A percentile compares a stretch with the other conserved stretches of the same genome.
Conservation (phyloP, 2,888 invertebrate genomes). For the Eupeodes luniger region DNA sequence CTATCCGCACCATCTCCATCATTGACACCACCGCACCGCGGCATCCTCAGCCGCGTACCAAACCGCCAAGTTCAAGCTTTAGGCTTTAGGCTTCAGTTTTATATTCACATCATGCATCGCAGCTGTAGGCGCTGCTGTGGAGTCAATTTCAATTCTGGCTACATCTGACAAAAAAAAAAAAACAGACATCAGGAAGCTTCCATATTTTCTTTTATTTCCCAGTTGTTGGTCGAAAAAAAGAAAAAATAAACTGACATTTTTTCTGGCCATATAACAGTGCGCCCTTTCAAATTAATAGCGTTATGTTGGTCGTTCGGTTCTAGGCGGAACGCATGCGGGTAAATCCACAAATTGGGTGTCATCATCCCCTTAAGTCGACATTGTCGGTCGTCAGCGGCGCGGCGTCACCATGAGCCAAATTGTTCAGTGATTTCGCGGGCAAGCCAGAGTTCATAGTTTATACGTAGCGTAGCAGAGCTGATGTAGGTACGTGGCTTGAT, state of each 20-base stretch:
- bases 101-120: constrained; percentile 7
- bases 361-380: constrained; percentile 75
- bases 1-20: constrained; percentile 68
- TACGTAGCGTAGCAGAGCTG: constrained; percentile 3
- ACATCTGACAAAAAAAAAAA: neutral
- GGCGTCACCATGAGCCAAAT: constrained; percentile 66
- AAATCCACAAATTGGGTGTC: constrained; percentile 76
- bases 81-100: neutral
- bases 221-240: constrained; percentile 29
- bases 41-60: constrained; percentile 22
- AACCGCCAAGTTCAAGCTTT: constrained; percentile 67
- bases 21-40: constrained; percentile 49
- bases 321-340: constrained; percentile 30
- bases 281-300: constrained; percentile 73
- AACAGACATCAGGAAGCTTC: constrained; percentile 33
- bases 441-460: constrained; percentile 69
- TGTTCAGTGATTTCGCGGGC: constrained; percentile 74
- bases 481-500: constrained; percentile 25
- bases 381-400: constrained; percentile 58
- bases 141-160: constrained; percentile 73
- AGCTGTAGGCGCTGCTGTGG: constrained; percentile 44
- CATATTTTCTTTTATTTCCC: constrained; percentile 72
- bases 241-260: constrained; percentile 33
- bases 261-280: constrained; percentile 37
- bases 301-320: constrained; percentile 17